Base-by-base conservation (phyloP, 2,888 invertebrate genomes). In the Clivina fossor region DNA sequence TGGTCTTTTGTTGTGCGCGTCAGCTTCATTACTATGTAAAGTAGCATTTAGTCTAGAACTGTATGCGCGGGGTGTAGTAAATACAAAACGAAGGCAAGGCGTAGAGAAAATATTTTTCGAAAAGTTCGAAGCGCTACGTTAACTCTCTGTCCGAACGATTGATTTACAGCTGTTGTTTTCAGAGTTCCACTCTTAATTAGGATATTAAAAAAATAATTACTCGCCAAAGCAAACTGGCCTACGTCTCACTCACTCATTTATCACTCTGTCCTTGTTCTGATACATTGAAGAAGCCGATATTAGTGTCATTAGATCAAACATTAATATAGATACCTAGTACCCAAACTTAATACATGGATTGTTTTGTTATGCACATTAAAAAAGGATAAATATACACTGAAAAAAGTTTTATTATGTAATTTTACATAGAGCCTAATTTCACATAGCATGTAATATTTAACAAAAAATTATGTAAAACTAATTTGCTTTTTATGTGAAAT, bases 181-280 rank as follows among this genome's bases (percentile, higher is more conserved):
- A n/a, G n/a, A n/a, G n/a, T n/a, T n/a, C n/a, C n/a, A n/a, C 60
- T 64, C 67, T 67, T 69, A 68, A 68, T 69, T 68, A 68, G 67
- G 66, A 66, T 65, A 66, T 67, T 66, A 67, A 66, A 68, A 68
- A 67, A 64, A 62, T 61, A 60, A 61, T 61, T 59, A 58, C 58
- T 60, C 60, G n/a, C n/a, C 37, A 35, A 44, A 53, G 53, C 53
- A 44, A 53, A 53, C 53, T 53, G 20, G 22, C 20, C n/a, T n/a
- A n/a, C n/a, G n/a, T n/a, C 22, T 16, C 18, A 16, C 18, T 16
- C 18, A 9, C 9, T 37, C 37, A 15, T 37, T 16, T 5, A 15
- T 18, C 22, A 20, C 20, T 8, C 19, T 13, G n/a, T 19, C 22
- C n/a, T 40, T 7, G 19, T n/a, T 40, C 9, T 19, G 19, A 20